A percentile compares a stretch with the other conserved stretches of the same genome.
Evolutionary conservation across 2,797 vertebrate genomes (phyloP).

Genomic region (Nothura maculosa): DNA sequence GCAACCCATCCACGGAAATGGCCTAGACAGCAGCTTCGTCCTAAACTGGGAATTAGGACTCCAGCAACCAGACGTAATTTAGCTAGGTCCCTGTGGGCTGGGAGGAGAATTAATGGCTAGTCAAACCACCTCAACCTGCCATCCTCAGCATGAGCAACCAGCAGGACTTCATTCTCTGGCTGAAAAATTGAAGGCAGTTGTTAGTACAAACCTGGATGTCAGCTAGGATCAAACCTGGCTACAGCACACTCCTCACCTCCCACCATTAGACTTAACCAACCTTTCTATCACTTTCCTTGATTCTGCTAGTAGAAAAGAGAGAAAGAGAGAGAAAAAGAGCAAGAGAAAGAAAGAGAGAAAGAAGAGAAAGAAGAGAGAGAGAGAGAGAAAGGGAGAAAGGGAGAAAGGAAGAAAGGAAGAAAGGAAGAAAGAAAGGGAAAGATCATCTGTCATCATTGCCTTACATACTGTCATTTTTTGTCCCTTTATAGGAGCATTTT

Average conservation of each 20-base stretch:
- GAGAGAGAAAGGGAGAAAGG: accelerated
- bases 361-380: accelerated
- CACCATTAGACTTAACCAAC: neutral
- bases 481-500: neutral
- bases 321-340: neutral
- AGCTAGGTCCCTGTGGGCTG: neutral
- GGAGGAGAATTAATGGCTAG: neutral
- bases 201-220: neutral
- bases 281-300: neutral
- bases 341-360: neutral
- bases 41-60: slow-evolving; percentile 1
- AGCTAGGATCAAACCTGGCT: neutral
- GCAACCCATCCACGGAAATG: neutral
- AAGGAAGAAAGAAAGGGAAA: neutral
- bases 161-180: neutral
- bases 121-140: neutral
- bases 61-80: neutral
- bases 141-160: neutral
- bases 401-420: too few relatives aligned
- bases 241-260: neutral
- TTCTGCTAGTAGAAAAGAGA: neutral
- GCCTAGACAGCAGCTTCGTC: neutral
- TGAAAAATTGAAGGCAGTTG: neutral
- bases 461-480: neutral
- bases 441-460: neutral